Conservation (phyloP, 1,140 invertebrate genomes). For the Pentalonia nigronervosa region DNA sequence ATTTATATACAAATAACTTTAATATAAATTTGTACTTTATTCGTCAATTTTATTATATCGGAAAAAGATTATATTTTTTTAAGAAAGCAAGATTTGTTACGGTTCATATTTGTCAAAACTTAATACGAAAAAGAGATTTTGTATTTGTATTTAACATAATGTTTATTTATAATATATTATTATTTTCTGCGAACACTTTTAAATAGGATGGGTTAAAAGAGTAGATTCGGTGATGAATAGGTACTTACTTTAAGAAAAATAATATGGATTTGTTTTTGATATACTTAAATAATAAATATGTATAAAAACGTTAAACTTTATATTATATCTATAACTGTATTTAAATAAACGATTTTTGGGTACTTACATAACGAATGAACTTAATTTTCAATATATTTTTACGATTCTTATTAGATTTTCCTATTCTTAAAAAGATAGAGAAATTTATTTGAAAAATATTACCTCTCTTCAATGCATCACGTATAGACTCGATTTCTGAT, state of each 20-base stretch:
- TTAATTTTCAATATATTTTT: background rate
- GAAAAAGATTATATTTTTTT: too few species aligned
- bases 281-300: background rate
- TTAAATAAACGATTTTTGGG: background rate
- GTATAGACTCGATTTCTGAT: background rate
- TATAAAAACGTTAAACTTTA: background rate
- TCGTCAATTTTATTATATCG: too few species aligned
- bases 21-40: too few species aligned
- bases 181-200: background rate
- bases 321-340: background rate
- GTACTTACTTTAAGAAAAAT: background rate
- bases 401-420: background rate
- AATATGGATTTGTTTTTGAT: background rate
- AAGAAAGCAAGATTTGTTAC: too few species aligned
- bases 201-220: background rate
- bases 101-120: too few species aligned
- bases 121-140: too few species aligned
- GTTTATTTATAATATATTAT: background rate
- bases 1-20: too few species aligned
- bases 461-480: background rate
- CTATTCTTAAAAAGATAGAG: background rate
- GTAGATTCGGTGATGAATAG: too few species aligned
- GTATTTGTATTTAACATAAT: too few species aligned
- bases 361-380: background rate
- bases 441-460: background rate